These are phyloP conservation scores for Neoaliturus tenellus DNA, from an alignment of 2,888 invertebrate species.

Conservation along the genomic window DNA sequence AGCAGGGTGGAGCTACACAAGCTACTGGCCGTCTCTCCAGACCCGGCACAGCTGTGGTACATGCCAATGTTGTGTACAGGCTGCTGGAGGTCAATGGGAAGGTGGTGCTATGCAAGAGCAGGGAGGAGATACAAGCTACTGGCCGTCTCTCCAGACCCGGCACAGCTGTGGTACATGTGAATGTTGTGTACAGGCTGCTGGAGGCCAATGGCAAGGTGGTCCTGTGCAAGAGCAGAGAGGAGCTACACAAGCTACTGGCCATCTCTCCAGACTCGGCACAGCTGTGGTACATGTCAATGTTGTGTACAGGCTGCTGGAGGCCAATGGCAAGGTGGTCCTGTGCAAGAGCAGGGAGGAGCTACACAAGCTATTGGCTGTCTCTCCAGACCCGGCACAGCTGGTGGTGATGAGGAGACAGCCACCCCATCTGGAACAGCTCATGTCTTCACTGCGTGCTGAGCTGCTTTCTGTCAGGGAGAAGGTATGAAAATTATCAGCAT, in stretches of 20 bases:
- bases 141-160: conserved; percentile 78
- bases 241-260: conserved; percentile 80
- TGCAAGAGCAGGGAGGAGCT: conserved; percentile 82
- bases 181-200: conserved; percentile 77
- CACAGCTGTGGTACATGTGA: conserved; percentile 75
- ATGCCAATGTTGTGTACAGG: conserved; percentile 74
- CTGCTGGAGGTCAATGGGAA: conserved; percentile 90
- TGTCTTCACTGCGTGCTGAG: conserved; percentile 75
- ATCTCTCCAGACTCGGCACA: conserved; percentile 79
- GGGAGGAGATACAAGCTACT: conserved; percentile 83
- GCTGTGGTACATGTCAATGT: conserved; percentile 77
- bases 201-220: conserved; percentile 89
- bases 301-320: conserved; percentile 81
- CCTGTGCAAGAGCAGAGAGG: conserved; percentile 79
- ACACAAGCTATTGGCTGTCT: conserved; percentile 78
- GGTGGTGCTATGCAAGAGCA: conserved; percentile 78
- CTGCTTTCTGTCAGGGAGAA: conserved; percentile 77
- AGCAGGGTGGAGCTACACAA: conserved; percentile 82
- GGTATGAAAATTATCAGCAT: too few species aligned
- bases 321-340: conserved; percentile 86
- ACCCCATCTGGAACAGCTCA: conserved; percentile 62
- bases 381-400: conserved; percentile 79
- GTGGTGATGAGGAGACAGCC: conserved; percentile 75
- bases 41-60: conserved; percentile 80
- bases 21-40: conserved; percentile 77